These are phyloP conservation scores for Enteromius argenteus DNA, from an alignment of 2,797 vertebrate species.

Conservation along the genomic window DNA sequence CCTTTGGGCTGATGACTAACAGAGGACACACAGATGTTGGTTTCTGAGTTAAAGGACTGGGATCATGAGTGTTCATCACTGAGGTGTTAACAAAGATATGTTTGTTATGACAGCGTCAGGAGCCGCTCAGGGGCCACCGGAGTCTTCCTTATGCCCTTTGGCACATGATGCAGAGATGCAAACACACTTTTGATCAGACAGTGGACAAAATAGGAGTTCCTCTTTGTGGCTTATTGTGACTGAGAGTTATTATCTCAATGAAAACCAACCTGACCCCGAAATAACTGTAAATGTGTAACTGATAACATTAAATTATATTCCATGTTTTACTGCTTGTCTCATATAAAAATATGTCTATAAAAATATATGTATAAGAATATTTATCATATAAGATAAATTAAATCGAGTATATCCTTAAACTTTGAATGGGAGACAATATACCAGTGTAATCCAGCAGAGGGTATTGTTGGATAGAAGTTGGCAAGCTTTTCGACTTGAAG, in stretches of 20 bases:
- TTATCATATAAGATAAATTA: background rate
- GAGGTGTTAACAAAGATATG: slow-evolving; percentile 34
- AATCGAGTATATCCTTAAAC: background rate
- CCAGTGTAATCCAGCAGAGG: slow-evolving; percentile 10
- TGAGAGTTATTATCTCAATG: background rate
- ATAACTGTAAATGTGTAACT: background rate
- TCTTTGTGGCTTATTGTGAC: background rate
- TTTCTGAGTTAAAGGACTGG: background rate
- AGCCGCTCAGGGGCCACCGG: background rate
- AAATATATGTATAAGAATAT: no score
- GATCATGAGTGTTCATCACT: background rate
- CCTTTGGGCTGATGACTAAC: background rate
- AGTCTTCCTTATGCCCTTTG: background rate
- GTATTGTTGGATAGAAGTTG: slow-evolving; percentile 18
- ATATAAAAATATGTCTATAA: background rate
- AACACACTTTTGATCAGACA: background rate
- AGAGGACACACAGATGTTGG: background rate
- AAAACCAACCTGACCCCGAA: background rate
- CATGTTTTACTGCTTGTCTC: background rate
- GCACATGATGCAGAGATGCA: background rate
- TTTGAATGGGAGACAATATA: background rate
- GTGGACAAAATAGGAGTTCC: background rate
- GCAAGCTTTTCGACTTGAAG: background rate
- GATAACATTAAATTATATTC: background rate
- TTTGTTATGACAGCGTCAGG: slow-evolving; percentile 6